A percentile compares a stretch with the other conserved stretches of the same genome.
These are phyloP conservation scores for Triops longicaudatus DNA, from an alignment of 1,140 invertebrate genomes.

Conservation along the genomic window DNA sequence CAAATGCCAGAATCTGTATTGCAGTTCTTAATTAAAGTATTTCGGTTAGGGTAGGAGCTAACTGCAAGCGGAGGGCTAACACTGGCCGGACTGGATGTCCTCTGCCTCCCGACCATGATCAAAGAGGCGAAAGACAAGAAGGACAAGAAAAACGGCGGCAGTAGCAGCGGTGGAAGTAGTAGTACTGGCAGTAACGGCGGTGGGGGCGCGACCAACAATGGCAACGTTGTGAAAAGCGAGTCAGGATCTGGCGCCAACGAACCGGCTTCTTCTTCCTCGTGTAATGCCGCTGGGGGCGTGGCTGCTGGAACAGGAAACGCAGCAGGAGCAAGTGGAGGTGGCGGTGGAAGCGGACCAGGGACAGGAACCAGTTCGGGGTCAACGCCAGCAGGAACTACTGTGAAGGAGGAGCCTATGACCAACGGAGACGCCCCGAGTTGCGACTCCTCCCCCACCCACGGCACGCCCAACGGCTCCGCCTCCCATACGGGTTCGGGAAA, in stretches of 20 bases:
- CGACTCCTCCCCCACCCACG: constrained; percentile 8
- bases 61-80: constrained; percentile 10
- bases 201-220: constrained; percentile 21
- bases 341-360: constrained; percentile 25
- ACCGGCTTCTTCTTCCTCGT: not conserved
- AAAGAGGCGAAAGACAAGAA: constrained; percentile 33
- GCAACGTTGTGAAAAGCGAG: not conserved
- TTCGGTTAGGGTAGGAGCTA: constrained; percentile 11
- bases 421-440: constrained; percentile 21
- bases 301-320: not conserved
- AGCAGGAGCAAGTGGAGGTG: constrained; percentile 21
- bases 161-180: constrained; percentile 3
- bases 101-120: constrained; percentile 32
- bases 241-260: not conserved
- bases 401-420: constrained; percentile 27
- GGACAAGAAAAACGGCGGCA: constrained; percentile 29
- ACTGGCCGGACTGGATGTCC: constrained; percentile 5
- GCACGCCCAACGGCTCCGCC: constrained; percentile 8
- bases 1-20: not conserved
- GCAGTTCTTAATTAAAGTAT: not conserved
- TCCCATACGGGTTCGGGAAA: constrained; percentile 17
- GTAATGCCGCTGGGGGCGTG: not conserved
- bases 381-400: constrained; percentile 28
- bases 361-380: constrained; percentile 29
- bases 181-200: constrained; percentile 16